Conservation (phyloP, 2,113 vertebrate species). For the Coryphaenoides rupestris region DNA sequence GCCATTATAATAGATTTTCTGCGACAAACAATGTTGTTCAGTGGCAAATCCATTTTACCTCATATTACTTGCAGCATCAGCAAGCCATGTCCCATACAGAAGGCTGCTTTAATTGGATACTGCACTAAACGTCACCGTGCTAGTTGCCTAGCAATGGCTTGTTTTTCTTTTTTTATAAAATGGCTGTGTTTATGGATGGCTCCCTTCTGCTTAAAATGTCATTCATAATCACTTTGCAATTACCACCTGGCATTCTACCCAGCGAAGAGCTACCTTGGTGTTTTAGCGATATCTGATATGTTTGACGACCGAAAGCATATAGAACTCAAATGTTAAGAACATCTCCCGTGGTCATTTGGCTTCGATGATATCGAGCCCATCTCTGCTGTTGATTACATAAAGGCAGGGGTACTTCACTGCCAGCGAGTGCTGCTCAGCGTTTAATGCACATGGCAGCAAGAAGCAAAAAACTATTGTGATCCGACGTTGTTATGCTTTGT, state of each 20-base stretch:
- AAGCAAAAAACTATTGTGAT: too few species aligned
- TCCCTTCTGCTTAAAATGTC: constrained; percentile 48
- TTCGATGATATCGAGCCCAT: constrained; percentile 33
- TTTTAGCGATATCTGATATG: constrained; percentile 3
- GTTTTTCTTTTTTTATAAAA: constrained; percentile 29
- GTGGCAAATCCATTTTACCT: constrained; percentile 54
- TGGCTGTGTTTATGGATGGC: constrained; percentile 46
- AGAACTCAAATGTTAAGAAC: constrained; percentile 23
- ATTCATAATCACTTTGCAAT: constrained; percentile 67
- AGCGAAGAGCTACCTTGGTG: constrained; percentile 1
- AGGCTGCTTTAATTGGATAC: constrained; percentile 64
- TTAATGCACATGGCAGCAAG: constrained; percentile 18
- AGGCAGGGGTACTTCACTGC: constrained; percentile 9
- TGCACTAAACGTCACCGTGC: constrained; percentile 47
- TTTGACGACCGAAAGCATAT: constrained; percentile 1
- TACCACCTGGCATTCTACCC: constrained; percentile 25
- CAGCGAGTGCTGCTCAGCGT: constrained; percentile 8
- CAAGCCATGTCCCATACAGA: constrained; percentile 53
- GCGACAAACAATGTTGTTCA: constrained; percentile 48
- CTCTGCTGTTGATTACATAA: constrained; percentile 14
- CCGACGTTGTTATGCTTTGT: too few species aligned
- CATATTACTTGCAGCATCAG: constrained; percentile 66
- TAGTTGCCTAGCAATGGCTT: constrained; percentile 71
- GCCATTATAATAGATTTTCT: constrained; percentile 40
- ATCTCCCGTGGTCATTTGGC: constrained; percentile 18